Conservation (phyloP, 2,888 invertebrate species). For the Patella caerulea region DNA sequence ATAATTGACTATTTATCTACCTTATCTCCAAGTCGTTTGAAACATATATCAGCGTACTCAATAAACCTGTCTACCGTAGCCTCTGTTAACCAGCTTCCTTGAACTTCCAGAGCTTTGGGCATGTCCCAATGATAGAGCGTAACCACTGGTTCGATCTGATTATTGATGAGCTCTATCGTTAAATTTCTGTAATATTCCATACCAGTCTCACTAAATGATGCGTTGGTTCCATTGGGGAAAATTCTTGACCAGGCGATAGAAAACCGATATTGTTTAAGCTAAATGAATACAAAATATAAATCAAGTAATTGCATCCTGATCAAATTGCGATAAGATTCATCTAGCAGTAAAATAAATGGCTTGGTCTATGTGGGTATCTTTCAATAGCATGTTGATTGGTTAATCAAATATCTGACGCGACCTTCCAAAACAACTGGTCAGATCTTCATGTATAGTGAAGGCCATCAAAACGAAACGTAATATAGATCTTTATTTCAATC, state of each 20-base stretch:
- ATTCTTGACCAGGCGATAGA: constrained; percentile 82
- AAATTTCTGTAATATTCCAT: constrained; percentile 83
- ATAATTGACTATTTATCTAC: constrained; percentile 15
- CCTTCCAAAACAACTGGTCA: no score
- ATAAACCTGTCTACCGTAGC: constrained; percentile 57
- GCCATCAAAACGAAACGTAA: no score
- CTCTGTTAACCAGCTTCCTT: constrained; percentile 69
- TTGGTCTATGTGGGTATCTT: no score
- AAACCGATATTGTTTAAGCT: constrained; percentile 68
- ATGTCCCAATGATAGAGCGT: constrained; percentile 74
- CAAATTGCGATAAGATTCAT: no score
- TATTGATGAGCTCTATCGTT: constrained; percentile 78
- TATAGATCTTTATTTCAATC: no score
- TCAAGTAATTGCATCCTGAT: no score
- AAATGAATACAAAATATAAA: not conserved
- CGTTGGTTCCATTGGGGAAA: constrained; percentile 76
- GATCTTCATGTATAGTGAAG: no score
- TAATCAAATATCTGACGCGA: no score
- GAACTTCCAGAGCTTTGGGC: constrained; percentile 59
- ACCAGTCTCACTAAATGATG: constrained; percentile 78
- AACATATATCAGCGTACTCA: constrained; percentile 67
- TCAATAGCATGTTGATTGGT: no score
- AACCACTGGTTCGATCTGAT: constrained; percentile 75
- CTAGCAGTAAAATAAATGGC: no score
- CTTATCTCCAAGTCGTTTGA: constrained; percentile 63